Base-by-base conservation (phyloP, 37 sponge, comb jelly and placozoan species). In the Ianthella basta region DNA sequence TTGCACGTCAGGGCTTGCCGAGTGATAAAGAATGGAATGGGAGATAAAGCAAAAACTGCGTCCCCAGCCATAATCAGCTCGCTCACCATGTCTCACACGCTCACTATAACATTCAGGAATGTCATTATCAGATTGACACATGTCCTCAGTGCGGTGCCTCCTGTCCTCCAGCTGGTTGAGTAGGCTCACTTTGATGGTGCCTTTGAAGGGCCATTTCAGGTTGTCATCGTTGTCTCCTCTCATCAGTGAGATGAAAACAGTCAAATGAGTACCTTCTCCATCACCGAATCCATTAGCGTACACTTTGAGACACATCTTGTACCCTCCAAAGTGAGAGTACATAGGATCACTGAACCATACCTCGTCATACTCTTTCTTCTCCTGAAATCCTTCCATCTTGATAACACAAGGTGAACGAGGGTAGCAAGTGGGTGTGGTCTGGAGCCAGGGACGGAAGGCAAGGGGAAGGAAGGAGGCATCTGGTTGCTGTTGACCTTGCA, bases 141-240 rank as follows among this genome's bases (percentile, higher is more conserved):
- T n/a, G 23, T 64, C 66, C 27, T 16, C 23, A 30, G 23, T 64
- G 66, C 27, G 83, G 35, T 85, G 90, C 29, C 75, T 56, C 27
- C 36, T 19, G 44, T 89, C 90, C 0, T 25, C 61, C 24, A 89
- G 61, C 41, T 85, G 86, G 81, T 89, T 89, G 59, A 85, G 82
- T 18, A 89, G 73, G 81, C 60, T 86, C 10, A 89, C 55, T 29
- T 74, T 74, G 35, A 89, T 75, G 38, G 59, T 75, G 30, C 82
- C 90, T 54, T 50, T 66, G 44, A 89, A 84, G 2, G 90, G 90
- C 85, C 85, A 89, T 30, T 81, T 65, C 38, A 89, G 77, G 0
- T 36, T 3, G 40, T 85, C 75, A 41, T 89, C 90, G 54, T 54
- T 57, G 36, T 89, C 55, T 56, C 90, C 90, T 24, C 39, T 44